Evolutionary conservation across 2,888 invertebrate genomes (phyloP), one percentile per base, ranked within the genome.

Genomic region (Drosophila kambysellisi): DNA sequence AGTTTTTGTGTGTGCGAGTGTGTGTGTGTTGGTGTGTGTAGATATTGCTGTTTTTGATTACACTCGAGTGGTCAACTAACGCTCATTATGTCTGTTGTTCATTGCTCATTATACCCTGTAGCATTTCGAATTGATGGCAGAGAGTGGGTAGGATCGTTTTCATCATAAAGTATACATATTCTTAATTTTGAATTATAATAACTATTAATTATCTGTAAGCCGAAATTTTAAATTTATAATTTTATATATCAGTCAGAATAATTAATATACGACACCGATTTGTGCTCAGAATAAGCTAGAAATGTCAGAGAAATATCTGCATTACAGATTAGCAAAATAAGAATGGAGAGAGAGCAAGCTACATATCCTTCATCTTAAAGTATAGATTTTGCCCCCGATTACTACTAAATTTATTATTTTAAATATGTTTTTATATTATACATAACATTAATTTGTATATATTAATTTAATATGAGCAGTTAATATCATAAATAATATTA

Each of bases 1-100:
- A 95, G 95, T 94, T 81, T 63, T 74, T 81, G 62, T 59, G 48
- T 61, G 39, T 20, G 1, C 5, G 61, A 58, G 61, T 68, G 58
- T 35, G 57, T 67, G n/a, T 30, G 46, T 56, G 20, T 29, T 15
- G 3, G 61, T 41, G 57, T 65, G 35, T 81, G 4, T 51, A 8
- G 41, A 32, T 20, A 52, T 53, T 33, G 52, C 80, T 75, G 77
- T 76, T 81, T 83, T 72, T 71, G 68, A 83, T 81, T 79, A 77
- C 78, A 83, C 68, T 60, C 63, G 75, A 88, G 60, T 75, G 70
- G 72, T 59, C 67, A 76, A 76, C 74, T 48, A 51, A 58, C 56
- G 48, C 58, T 41, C 37, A 39, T 62, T 48, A 50, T 63, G 67
- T 52, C 48, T 69, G 37, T 63, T 57, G 59, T 59, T 84, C 37